Evolutionary conservation across 92 coral and sea anemone species (phyloP), one percentile per base, ranked within the genome.

Genomic region (Zoanthus sociatus): DNA sequence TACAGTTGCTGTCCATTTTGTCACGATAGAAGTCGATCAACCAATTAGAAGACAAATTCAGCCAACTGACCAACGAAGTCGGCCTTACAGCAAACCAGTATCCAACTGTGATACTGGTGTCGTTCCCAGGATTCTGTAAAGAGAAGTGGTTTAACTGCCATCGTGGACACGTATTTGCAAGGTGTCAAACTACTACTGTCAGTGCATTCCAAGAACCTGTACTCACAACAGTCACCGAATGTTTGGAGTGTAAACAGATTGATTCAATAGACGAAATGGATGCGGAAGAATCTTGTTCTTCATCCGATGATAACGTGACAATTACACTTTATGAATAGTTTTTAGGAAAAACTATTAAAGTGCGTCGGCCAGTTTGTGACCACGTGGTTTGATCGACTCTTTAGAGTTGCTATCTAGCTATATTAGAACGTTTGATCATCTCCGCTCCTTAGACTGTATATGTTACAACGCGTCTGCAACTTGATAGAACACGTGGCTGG

Each of bases 121-220:
- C 69, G 14, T 56, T 78, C 83, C 83, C 83, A 4, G 83, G 83
- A 33, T 69, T 78, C 68, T 78, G 51, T 14, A 78, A 50, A 31
- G 71, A 31, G 18, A 55, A 30, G 12, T 78, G 83, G 83, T 55
- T 78, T 7, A 78, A 12, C 50, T 78, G 83, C 68, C 9, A 20
- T 11, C 82, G 82, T 30, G 82, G 82, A 15, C 82, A 78, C 51
- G 71, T 78, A 8, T 78, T 56, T 58, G 15, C 83, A 37, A 78
- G 71, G 5, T 44, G 16, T 6, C 83, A 78, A 56, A 37, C 70
- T 78, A 48, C 54, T 31, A 4, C 16, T 0, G 83, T 45, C 26
- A 58, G 71, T 16, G 13, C 71, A 8, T 7, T 7, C 14, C 16
- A 9, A 17, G 83, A 61, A 7, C 42, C 51, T 30, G 83, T 78